Conservation (phyloP, 2,797 vertebrate species). For the Rallus crepitans region DNA sequence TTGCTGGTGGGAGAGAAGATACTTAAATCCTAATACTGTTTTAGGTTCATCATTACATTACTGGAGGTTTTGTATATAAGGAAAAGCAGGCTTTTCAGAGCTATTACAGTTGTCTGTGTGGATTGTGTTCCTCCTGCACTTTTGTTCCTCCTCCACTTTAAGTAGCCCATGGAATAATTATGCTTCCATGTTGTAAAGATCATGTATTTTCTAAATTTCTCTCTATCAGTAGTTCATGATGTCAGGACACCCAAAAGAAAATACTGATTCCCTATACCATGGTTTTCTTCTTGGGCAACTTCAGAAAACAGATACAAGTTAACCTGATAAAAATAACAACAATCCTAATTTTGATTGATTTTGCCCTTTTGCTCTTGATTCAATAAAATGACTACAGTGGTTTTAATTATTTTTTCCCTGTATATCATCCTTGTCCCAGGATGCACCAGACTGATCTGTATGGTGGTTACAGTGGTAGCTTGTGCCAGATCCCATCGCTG, state of each 20-base stretch:
- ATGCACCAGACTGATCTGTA: background rate
- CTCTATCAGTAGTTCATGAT: background rate
- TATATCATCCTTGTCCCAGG: background rate
- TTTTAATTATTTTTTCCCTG: background rate
- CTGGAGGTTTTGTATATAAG: background rate
- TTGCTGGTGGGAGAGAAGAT: background rate
- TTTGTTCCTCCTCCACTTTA: background rate
- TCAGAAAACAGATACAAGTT: background rate
- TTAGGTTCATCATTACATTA: background rate
- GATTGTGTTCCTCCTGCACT: background rate
- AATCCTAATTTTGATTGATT: background rate
- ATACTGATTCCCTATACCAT: fast-evolving
- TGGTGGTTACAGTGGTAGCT: background rate
- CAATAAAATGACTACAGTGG: background rate
- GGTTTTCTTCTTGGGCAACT: background rate
- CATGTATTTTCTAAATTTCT: background rate
- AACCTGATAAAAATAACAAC: background rate
- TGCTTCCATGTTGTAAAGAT: background rate
- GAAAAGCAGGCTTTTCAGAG: background rate
- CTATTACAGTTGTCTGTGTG: background rate
- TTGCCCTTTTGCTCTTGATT: background rate
- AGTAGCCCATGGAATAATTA: background rate
- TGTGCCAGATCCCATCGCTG: background rate
- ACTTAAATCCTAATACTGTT: background rate
- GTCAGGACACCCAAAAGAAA: background rate